Evolutionary conservation across 2,113 vertebrate species (phyloP).

Genomic region (Capra hircus): DNA sequence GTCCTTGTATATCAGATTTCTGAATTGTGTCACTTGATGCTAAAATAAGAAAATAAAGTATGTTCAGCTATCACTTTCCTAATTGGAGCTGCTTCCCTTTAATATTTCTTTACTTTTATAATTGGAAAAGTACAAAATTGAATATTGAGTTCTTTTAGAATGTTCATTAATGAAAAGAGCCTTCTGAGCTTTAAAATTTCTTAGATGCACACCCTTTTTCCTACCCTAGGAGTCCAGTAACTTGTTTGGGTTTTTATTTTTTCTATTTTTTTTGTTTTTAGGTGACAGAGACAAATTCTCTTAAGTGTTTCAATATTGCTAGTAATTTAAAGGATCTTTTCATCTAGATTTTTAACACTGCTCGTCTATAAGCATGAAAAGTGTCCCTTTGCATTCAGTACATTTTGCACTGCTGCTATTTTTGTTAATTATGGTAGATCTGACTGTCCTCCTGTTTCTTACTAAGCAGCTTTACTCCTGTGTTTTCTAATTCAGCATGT

Average conservation of each 20-base stretch:
- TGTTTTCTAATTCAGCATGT: not conserved
- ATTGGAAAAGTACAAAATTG: not conserved
- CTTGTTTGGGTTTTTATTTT: not conserved
- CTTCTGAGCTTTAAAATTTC: conserved; percentile 9
- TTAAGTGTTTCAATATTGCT: conserved; percentile 23
- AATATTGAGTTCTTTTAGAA: not conserved
- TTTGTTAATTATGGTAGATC: not conserved
- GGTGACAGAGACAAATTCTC: not conserved
- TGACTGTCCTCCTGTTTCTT: not conserved
- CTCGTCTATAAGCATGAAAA: not conserved
- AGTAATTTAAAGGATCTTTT: conserved; percentile 17
- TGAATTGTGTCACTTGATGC: conserved; percentile 9
- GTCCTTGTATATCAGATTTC: not conserved
- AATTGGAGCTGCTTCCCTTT: not conserved
- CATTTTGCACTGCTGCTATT: not conserved
- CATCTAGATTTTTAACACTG: not conserved
- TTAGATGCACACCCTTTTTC: not conserved
- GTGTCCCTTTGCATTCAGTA: not conserved
- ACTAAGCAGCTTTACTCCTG: not conserved
- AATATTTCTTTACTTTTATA: not conserved
- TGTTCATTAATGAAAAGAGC: not conserved
- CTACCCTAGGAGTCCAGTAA: not conserved
- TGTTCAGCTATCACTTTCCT: not conserved
- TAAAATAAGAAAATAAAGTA: not conserved
- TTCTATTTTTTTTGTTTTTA: not conserved